Percentiles rank a stretch among this genome's conserved stretches.
phyloP scores from a whole-genome alignment of 2,888 invertebrate genomes.

The Suillia variegata region DNA sequence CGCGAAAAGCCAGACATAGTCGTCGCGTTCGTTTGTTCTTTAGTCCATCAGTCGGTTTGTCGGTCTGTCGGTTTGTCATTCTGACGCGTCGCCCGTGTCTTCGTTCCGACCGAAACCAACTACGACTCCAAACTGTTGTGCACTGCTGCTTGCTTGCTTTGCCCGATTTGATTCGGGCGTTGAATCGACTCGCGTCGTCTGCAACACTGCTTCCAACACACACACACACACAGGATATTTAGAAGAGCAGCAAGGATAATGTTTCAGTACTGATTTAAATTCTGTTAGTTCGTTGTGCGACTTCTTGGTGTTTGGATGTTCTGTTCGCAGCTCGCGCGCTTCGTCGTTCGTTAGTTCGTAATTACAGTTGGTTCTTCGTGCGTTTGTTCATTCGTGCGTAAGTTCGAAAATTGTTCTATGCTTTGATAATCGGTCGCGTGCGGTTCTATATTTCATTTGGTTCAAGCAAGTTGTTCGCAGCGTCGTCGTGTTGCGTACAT shows the following conservation, averaged over 20 bases:
- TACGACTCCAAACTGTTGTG: not conserved
- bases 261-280: constrained; percentile 30
- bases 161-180: not conserved
- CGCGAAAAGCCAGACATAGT: constrained; percentile 50
- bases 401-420: not conserved
- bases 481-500: not conserved
- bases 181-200: constrained; percentile 13
- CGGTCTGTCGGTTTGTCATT: constrained; percentile 41
- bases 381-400: not conserved
- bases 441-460: too few species aligned
- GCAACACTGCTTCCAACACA: not conserved
- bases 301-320: constrained; percentile 27
- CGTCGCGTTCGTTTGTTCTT: constrained; percentile 40
- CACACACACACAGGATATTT: constrained; percentile 22
- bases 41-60: too few species aligned
- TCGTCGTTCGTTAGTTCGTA: too few species aligned
- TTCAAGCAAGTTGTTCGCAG: too few species aligned
- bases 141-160: not conserved
- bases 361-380: not conserved
- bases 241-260: constrained; percentile 30
- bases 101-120: not conserved
- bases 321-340: constrained; percentile 1
- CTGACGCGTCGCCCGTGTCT: constrained; percentile 30
- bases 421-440: too few species aligned
- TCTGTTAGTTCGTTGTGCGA: constrained; percentile 28